These are phyloP conservation scores for Falcaria lacertinaria DNA, from an alignment of 2,888 invertebrate species.

Conservation along the genomic window DNA sequence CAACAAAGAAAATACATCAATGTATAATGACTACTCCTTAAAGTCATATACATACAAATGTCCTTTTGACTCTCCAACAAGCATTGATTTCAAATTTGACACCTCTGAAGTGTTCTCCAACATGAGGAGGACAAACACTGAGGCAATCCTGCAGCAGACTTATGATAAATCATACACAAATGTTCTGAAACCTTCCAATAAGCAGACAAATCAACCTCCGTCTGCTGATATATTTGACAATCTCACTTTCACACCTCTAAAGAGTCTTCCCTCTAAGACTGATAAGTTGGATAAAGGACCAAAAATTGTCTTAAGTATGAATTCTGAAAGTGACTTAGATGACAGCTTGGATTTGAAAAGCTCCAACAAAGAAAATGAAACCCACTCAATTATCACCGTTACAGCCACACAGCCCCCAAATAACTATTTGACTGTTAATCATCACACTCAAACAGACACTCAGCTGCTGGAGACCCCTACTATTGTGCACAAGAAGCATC, in stretches of 20 bases:
- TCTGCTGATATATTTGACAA: slow-evolving; percentile 60
- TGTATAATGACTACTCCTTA: slow-evolving; percentile 37
- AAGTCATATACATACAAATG: slow-evolving; percentile 40
- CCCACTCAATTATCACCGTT: slow-evolving; percentile 55
- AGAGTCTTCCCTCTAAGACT: slow-evolving; percentile 36
- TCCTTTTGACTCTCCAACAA: slow-evolving; percentile 60
- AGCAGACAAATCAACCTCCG: slow-evolving; percentile 33
- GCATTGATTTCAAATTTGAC: slow-evolving; percentile 53
- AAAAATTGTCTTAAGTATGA: slow-evolving; percentile 56
- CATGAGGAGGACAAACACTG: slow-evolving; percentile 36
- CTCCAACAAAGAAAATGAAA: slow-evolving; percentile 58
- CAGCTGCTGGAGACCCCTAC: slow-evolving; percentile 39
- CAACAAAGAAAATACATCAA: slow-evolving; percentile 48
- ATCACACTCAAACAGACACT: slow-evolving; percentile 32
- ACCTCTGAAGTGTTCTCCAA: slow-evolving; percentile 66
- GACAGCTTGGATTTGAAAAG: slow-evolving; percentile 52
- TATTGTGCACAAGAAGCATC: slow-evolving; percentile 58
- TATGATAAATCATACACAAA: slow-evolving; percentile 51
- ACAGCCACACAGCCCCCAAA: slow-evolving; percentile 50
- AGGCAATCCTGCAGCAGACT: slow-evolving; percentile 45
- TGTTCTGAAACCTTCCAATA: slow-evolving; percentile 55
- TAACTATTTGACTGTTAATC: slow-evolving; percentile 48
- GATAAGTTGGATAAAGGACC: slow-evolving; percentile 61
- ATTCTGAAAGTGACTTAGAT: slow-evolving; percentile 61
- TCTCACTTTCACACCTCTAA: slow-evolving; percentile 64